Evolutionary conservation across 1,140 invertebrate genomes (phyloP).

Genomic region (Sitobion miscanthi): DNA sequence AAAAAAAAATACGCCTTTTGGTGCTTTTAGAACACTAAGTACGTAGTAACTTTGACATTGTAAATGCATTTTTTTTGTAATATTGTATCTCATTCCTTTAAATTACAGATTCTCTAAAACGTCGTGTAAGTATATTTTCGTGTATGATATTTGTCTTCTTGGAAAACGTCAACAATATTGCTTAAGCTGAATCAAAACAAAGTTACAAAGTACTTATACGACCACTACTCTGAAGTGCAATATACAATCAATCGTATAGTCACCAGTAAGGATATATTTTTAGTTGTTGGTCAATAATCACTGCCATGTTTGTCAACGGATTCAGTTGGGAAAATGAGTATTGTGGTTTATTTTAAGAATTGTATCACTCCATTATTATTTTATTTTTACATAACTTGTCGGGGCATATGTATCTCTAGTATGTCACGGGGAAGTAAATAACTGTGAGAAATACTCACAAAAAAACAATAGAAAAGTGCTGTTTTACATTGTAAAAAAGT

Average conservation of each 20-base stretch:
- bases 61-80: not conserved
- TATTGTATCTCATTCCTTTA: not conserved
- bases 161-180: not conserved
- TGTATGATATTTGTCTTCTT: not conserved
- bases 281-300: not conserved
- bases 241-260: not conserved
- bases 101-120: not conserved
- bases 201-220: not conserved
- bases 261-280: not conserved
- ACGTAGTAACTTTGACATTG: not conserved
- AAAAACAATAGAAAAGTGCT: too few species aligned
- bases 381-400: not conserved
- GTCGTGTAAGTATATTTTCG: not conserved
- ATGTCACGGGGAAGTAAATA: too few species aligned
- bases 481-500: too few species aligned
- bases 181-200: not conserved
- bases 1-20: not conserved
- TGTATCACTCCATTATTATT: not conserved
- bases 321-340: not conserved
- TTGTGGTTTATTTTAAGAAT: not conserved
- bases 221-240: not conserved
- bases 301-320: not conserved
- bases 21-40: not conserved
- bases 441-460: too few species aligned
- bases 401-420: too few species aligned